Base-by-base conservation (phyloP, 2,888 invertebrate genomes). In the Drosophila engyochracea region DNA sequence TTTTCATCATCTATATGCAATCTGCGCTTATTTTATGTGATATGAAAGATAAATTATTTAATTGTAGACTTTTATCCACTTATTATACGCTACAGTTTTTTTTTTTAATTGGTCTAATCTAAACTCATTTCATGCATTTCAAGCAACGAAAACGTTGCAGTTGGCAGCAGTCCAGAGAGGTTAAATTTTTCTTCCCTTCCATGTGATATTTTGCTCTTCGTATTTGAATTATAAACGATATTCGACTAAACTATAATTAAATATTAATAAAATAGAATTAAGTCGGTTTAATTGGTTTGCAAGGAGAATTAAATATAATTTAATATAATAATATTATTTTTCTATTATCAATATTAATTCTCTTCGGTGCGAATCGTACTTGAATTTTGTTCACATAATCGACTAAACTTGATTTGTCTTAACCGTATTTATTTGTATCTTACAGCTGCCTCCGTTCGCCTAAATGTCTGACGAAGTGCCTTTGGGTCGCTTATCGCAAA, bases 401-500 rank as follows among this genome's bases (percentile, higher is more conserved):
- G 14, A 14, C 7, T 2, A 47, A 22, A 4, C 1, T 14, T 2
- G 14, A 9, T 22, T 25, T 25, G 9, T 16, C 4, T 4, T 22
- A 14, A 7, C 7, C 2, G 14, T 47, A 10, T 64, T 41, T 41
- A 22, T n/a, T 49, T n/a, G 12, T 5, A 31, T 9, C 25, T 79
- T 60, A 35, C 51, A 79, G 82, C 54, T 76, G 60, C 62, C 58
- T 59, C 31, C 65, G 63, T 41, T 54, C 55, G 66, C 70, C 66
- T 85, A 93, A 92, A 95, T 95, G 95, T 95, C 95, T 86, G 95
- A 95, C 94, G 95, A 95, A 93, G 94, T 96, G 92, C 94, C 94
- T 90, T 95, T 96, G 93, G 95, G 96, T 91, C 95, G 97, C 92
- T 94, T 97, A 93, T 97, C 97, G 93, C 96, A 97, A 94, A 96